phyloP scores from a whole-genome alignment of 2,797 vertebrate species.

The Coregonus ussuriensis region DNA sequence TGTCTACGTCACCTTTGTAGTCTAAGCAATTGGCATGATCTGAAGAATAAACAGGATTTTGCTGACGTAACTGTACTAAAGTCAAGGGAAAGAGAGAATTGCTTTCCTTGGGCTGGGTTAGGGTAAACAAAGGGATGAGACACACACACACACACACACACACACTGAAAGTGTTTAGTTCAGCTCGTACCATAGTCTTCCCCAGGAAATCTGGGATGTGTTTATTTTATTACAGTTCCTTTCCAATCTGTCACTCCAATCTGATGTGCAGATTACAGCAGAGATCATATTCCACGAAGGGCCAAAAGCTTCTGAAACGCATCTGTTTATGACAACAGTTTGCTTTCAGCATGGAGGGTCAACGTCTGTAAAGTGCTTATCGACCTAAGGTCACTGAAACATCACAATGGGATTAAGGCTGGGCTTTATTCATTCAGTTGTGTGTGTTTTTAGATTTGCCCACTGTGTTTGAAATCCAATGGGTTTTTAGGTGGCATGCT shows the following conservation, averaged over 20 bases:
- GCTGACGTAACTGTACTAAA: too few relatives aligned
- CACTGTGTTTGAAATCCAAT: neutral
- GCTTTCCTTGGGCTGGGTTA: neutral
- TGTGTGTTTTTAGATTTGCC: neutral
- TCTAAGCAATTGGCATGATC: too few relatives aligned
- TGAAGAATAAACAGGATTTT: too few relatives aligned
- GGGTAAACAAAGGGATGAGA: neutral
- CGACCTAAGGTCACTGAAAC: neutral
- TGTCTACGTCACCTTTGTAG: neutral
- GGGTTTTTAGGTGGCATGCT: neutral
- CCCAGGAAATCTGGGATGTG: neutral
- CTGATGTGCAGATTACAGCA: constrained; percentile 37
- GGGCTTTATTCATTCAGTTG: neutral
- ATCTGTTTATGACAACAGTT: neutral
- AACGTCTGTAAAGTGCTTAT: neutral
- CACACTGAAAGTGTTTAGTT: neutral
- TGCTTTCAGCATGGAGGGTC: neutral
- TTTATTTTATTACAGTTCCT: neutral
- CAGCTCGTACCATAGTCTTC: neutral
- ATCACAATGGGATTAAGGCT: neutral
- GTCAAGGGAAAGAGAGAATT: too few relatives aligned
- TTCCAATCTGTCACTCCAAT: neutral
- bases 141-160: neutral
- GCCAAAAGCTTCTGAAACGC: constrained; percentile 33
- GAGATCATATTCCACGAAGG: constrained; percentile 16